These are phyloP conservation scores for Notarius quadriscutis DNA, from an alignment of 2,113 vertebrate genomes.

Conservation along the genomic window DNA sequence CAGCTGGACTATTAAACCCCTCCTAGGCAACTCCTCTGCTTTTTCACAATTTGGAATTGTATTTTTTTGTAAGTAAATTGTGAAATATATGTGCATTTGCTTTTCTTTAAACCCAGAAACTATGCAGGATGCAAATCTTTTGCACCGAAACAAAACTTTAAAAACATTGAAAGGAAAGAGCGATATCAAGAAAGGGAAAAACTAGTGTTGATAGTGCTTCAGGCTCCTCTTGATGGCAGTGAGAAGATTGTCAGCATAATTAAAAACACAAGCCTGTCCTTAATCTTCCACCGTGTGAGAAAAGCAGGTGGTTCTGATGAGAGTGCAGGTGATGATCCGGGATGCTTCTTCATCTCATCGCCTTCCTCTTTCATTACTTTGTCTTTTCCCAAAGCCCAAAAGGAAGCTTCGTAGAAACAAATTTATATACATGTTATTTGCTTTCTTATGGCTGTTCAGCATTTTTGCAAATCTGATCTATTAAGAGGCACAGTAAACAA, in stretches of 20 bases:
- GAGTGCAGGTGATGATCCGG: slow-evolving; percentile 9
- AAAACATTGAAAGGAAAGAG: neutral
- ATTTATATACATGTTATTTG: neutral
- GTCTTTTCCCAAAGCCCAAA: neutral
- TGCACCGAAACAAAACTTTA: neutral
- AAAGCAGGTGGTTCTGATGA: neutral
- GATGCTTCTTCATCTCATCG: neutral
- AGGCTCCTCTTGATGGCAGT: slow-evolving; percentile 9
- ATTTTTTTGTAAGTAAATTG: too few species aligned
- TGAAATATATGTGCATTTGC: too few species aligned
- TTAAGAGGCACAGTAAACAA: slow-evolving; percentile 7
- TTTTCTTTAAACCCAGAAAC: too few species aligned
- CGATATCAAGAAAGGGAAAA: neutral
- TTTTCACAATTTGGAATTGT: too few species aligned
- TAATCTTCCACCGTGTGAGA: neutral
- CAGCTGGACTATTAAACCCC: too few species aligned
- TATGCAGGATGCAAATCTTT: neutral
- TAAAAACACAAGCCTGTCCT: slow-evolving; percentile 14
- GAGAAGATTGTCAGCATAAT: slow-evolving; percentile 28
- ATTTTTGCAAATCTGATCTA: slow-evolving; percentile 31
- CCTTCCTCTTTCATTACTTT: neutral
- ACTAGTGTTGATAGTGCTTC: neutral
- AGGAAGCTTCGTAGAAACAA: neutral
- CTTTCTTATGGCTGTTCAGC: neutral
- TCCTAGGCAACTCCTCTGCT: too few species aligned